phyloP scores from a whole-genome alignment of 2,113 vertebrate species.

The Boulengerochromis microlepis region DNA sequence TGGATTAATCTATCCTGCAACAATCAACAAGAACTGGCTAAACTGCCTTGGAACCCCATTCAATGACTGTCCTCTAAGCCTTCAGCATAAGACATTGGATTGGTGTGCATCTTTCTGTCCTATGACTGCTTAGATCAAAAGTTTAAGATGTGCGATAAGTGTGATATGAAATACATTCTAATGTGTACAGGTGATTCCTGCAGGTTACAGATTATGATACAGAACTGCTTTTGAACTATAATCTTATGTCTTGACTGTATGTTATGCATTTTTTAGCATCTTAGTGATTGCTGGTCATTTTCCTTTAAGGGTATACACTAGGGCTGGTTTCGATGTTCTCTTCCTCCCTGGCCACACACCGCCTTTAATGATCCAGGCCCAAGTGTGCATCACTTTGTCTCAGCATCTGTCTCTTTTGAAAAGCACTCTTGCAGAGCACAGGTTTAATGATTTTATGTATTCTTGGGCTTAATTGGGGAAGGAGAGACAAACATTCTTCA shows the following conservation, averaged over 20 bases:
- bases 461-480: not conserved
- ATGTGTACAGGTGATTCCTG: not conserved
- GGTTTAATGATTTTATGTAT: not conserved
- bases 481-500: not conserved
- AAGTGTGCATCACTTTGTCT: not conserved
- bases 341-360: accelerated
- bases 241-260: not conserved
- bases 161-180: not conserved
- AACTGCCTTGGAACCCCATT: not conserved
- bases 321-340: accelerated
- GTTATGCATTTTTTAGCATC: accelerated
- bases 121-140: not conserved
- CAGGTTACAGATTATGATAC: not conserved
- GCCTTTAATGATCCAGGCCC: not conserved
- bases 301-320: not conserved
- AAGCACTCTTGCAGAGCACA: not conserved
- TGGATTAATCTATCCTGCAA: not conserved
- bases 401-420: not conserved
- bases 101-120: not conserved
- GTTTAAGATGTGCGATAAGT: not conserved
- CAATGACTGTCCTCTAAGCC: not conserved
- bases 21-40: not conserved
- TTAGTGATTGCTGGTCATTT: not conserved
- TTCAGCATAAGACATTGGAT: not conserved
- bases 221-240: not conserved